phyloP scores from a whole-genome alignment of 23 tunicate genomes.

The Trididemnum clinides region DNA sequence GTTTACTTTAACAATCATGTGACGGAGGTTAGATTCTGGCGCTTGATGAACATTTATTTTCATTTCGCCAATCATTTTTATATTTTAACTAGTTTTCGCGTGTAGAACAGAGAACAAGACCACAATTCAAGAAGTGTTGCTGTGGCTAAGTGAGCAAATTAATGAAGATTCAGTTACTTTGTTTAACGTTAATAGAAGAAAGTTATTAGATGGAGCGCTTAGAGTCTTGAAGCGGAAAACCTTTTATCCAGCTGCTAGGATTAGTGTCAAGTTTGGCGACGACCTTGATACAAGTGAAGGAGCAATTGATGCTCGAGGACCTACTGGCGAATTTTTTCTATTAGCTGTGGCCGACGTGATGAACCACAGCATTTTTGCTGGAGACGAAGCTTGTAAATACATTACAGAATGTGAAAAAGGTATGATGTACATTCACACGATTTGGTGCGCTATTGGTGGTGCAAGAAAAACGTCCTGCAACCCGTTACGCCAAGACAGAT shows the following conservation, averaged over 20 bases:
- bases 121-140: neutral
- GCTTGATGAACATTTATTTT: too few relatives aligned
- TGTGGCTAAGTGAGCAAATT: neutral
- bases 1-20: too few relatives aligned
- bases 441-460: too few relatives aligned
- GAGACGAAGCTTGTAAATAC: neutral
- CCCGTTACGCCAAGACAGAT: too few relatives aligned
- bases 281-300: slow-evolving; percentile 29
- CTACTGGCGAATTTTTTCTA: slow-evolving; percentile 43
- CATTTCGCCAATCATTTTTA: too few relatives aligned
- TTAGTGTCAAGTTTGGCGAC: slow-evolving; percentile 42
- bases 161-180: slow-evolving; percentile 12
- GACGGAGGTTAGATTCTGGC: too few relatives aligned
- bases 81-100: too few relatives aligned
- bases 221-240: slow-evolving; percentile 15
- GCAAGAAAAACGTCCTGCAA: too few relatives aligned
- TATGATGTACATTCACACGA: too few relatives aligned
- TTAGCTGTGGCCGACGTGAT: neutral
- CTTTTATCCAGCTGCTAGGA: slow-evolving; percentile 5
- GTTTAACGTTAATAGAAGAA: slow-evolving; percentile 4
- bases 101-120: too few relatives aligned
- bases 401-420: neutral
- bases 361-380: slow-evolving; percentile 12
- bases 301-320: slow-evolving; percentile 43
- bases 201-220: slow-evolving; percentile 12